Evolutionary conservation across 2,113 vertebrate species (phyloP).

Genomic region (Tympanuchus pallidicinctus): DNA sequence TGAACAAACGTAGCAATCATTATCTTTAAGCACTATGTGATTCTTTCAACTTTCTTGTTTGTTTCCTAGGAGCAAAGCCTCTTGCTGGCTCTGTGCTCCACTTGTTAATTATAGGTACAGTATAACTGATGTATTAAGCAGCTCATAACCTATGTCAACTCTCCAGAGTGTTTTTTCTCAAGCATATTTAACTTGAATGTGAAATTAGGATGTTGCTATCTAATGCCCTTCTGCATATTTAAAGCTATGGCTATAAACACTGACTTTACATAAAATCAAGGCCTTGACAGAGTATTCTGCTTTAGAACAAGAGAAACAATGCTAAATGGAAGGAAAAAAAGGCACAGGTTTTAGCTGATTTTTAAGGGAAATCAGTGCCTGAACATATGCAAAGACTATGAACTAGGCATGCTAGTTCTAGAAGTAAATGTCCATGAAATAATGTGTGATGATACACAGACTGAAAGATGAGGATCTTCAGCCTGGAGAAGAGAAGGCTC

Average conservation of each 20-base stretch:
- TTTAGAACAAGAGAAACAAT: neutral
- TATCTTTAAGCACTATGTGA: neutral
- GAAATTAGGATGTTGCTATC: neutral
- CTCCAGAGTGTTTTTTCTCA: neutral
- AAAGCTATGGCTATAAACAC: neutral
- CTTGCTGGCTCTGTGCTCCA: neutral
- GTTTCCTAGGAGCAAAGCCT: neutral
- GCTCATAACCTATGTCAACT: neutral
- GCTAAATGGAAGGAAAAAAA: neutral
- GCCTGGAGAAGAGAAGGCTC: no score
- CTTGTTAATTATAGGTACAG: neutral
- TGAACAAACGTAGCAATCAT: neutral
- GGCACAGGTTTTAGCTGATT: neutral
- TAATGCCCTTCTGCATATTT: neutral
- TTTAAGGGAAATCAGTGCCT: neutral
- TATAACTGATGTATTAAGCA: neutral
- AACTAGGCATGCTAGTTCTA: neutral
- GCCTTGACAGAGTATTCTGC: neutral
- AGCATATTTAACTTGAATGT: neutral
- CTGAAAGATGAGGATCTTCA: no score
- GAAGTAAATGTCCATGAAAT: neutral
- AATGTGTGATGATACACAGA: neutral
- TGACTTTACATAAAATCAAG: neutral
- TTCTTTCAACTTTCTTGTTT: neutral
- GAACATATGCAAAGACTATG: neutral